phyloP scores from a whole-genome alignment of 2,113 vertebrate species.

The Dendropsophus ebraccatus region DNA sequence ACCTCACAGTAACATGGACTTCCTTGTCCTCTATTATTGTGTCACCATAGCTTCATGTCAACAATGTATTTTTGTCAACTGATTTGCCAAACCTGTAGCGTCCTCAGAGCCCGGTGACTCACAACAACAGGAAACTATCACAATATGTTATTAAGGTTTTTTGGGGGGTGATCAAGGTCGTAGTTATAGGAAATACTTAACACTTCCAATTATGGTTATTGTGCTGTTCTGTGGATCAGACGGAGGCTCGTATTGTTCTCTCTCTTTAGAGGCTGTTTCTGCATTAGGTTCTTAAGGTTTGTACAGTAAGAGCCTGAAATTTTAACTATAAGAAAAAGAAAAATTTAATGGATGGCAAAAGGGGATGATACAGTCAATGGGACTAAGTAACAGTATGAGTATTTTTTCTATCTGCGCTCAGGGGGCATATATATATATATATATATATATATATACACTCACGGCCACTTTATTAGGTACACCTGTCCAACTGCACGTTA shows the following conservation, averaged over 20 bases:
- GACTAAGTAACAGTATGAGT: too few species aligned
- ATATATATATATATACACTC: too few species aligned
- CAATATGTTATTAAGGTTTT: constrained; percentile 37
- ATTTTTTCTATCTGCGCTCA: too few species aligned
- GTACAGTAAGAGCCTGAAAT: too few species aligned
- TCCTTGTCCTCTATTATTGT: constrained; percentile 1
- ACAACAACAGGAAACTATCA: constrained; percentile 46
- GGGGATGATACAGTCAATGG: too few species aligned
- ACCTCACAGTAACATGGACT: not conserved
- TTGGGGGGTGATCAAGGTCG: constrained; percentile 43
- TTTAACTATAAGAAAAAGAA: not conserved
- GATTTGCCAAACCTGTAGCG: not conserved
- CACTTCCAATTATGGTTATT: constrained; percentile 45
- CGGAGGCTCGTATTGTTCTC: not conserved
- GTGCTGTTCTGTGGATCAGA: not conserved
- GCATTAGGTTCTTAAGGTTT: not conserved
- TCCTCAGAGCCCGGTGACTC: constrained; percentile 26
- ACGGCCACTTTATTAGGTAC: too few species aligned
- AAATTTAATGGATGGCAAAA: not conserved
- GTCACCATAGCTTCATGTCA: constrained; percentile 1
- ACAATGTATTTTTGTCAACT: constrained; percentile 25
- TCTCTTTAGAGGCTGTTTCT: not conserved
- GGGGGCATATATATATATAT: too few species aligned
- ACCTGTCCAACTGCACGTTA: too few species aligned
- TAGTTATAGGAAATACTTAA: constrained; percentile 49